Conservation (phyloP, 2,888 invertebrate species). For the Pherbina coryleti region DNA sequence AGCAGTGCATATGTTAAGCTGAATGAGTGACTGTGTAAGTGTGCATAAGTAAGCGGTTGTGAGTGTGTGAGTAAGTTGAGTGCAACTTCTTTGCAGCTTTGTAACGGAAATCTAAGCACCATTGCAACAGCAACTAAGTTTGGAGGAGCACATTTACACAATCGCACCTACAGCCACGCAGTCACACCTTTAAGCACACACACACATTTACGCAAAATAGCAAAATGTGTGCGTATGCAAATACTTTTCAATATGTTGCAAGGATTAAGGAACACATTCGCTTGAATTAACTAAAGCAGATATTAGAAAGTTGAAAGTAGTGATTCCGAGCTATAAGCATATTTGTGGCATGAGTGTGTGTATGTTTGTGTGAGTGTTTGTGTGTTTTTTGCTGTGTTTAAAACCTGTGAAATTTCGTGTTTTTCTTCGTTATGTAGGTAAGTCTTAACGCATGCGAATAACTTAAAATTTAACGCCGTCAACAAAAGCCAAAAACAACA, state of each 20-base stretch:
- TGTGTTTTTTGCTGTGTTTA: conserved; percentile 14
- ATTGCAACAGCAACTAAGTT: neutral
- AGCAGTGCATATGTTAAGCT: neutral
- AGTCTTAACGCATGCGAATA: conserved; percentile 15
- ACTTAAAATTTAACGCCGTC: conserved; percentile 8
- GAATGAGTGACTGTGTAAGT: neutral
- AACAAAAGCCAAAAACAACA: neutral
- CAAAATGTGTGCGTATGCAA: neutral
- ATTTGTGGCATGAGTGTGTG: conserved; percentile 36
- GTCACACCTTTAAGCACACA: neutral
- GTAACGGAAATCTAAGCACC: conserved; percentile 11
- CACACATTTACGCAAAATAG: neutral
- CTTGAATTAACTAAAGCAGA: conserved; percentile 1
- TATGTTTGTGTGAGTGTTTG: neutral
- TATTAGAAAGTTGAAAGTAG: neutral
- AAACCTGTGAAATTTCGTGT: conserved; percentile 36
- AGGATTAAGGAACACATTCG: neutral
- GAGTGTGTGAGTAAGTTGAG: neutral
- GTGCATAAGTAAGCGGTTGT: neutral
- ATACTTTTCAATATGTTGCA: neutral
- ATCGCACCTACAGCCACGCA: neutral
- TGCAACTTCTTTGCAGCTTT: neutral
- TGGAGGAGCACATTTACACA: neutral
- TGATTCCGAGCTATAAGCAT: neutral
- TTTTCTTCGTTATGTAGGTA: conserved; percentile 9